Evolutionary conservation across 2,797 vertebrate genomes (phyloP).

Genomic region (Steatocranus sp.): DNA sequence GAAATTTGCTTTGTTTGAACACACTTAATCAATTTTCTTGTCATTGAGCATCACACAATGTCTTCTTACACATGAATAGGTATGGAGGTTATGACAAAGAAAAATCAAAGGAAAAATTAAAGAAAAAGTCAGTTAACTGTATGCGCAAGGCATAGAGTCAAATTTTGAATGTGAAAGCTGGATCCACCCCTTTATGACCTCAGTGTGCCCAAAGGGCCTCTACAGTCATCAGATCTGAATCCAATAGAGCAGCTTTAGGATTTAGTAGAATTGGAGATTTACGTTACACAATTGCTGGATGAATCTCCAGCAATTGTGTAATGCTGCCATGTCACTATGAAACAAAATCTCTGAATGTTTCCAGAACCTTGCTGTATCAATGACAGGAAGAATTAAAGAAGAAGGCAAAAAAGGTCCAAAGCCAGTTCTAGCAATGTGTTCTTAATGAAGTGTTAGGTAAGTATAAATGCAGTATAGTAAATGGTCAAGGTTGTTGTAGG

Average conservation of each 20-base stretch:
- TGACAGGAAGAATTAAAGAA: not conserved
- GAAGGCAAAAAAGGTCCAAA: not conserved
- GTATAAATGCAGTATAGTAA: not conserved
- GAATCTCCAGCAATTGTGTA: not conserved
- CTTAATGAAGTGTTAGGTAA: not conserved
- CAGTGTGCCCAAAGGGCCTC: not conserved
- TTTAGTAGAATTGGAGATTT: not conserved
- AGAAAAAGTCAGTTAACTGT: not conserved
- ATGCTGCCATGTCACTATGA: not conserved
- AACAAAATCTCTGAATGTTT: not conserved
- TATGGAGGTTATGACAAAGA: not conserved
- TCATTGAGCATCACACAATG: not conserved
- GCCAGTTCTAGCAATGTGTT: not conserved
- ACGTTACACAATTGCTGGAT: not conserved
- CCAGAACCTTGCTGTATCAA: not conserved
- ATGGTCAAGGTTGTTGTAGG: not conserved
- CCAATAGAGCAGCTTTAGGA: not conserved
- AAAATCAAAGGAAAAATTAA: not conserved
- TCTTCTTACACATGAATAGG: not conserved
- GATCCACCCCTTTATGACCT: not conserved
- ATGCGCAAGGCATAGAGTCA: not conserved
- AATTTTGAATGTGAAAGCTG: not conserved
- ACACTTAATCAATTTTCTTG: fast-evolving
- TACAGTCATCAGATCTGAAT: not conserved
- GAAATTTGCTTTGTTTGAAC: not conserved